These are phyloP conservation scores for Rhinoderma darwinii DNA, from an alignment of 2,113 vertebrate genomes.

Conservation along the genomic window DNA sequence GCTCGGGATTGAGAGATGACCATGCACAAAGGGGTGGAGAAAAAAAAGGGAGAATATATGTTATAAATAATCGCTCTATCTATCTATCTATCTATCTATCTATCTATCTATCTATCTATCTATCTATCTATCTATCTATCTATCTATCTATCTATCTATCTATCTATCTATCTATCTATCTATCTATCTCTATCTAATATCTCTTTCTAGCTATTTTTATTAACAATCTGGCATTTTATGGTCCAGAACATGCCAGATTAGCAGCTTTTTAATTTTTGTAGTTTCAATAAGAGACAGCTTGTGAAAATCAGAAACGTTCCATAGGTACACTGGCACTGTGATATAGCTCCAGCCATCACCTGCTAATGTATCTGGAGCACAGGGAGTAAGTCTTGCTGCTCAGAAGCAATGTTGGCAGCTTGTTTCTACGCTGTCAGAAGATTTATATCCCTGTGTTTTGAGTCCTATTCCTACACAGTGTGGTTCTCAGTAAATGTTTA, in stretches of 20 bases:
- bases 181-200: no score
- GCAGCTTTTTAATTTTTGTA: background rate
- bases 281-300: no score
- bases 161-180: no score
- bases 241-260: background rate
- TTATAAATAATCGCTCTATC: no score
- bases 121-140: background rate
- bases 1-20: no score
- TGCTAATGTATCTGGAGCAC: slow-evolving; percentile 40
- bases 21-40: no score
- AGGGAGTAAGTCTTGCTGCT: slow-evolving; percentile 25
- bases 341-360: background rate
- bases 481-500: slow-evolving; percentile 51
- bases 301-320: background rate
- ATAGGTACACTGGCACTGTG: background rate
- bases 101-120: background rate
- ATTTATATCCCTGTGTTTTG: slow-evolving; percentile 50
- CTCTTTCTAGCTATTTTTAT: no score
- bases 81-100: no score
- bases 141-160: no score
- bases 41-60: no score
- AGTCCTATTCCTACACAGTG: slow-evolving; percentile 36
- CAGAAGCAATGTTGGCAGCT: slow-evolving; percentile 35
- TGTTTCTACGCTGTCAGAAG: slow-evolving; percentile 34
- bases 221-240: no score